phyloP scores from a whole-genome alignment of 2,113 vertebrate species.

The Beaufortia kweichowensis region DNA sequence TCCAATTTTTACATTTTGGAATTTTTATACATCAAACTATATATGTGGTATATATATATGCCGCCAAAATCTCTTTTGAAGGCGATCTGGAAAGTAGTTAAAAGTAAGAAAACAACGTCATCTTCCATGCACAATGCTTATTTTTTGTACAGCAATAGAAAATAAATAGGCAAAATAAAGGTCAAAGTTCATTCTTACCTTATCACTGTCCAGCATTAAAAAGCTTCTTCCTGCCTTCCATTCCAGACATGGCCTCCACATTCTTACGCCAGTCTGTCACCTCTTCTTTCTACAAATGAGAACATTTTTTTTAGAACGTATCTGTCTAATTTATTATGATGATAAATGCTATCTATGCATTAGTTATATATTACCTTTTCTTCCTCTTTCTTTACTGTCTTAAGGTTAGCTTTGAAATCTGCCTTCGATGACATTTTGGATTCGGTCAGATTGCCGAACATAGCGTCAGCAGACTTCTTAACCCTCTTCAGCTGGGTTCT shows the following conservation, averaged over 20 bases:
- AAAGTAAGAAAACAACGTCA: not conserved
- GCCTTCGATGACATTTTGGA: constrained; percentile 68
- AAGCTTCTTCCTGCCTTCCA: constrained; percentile 72
- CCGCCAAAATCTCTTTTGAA: not conserved
- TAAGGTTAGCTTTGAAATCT: constrained; percentile 77
- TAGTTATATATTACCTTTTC: constrained; percentile 70
- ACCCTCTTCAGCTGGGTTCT: constrained; percentile 75
- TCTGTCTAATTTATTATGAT: not conserved
- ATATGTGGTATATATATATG: not conserved
- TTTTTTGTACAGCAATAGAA: not conserved
- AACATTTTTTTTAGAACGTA: not conserved
- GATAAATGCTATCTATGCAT: not conserved
- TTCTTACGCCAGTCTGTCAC: constrained; percentile 72
- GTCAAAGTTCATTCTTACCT: not conserved
- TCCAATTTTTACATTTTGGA: not conserved
- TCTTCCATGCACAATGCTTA: not conserved
- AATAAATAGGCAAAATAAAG: not conserved
- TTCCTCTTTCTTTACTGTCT: constrained; percentile 80
- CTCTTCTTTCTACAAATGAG: constrained; percentile 60
- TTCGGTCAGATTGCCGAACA: constrained; percentile 70
- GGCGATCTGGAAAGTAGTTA: not conserved
- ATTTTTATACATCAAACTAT: not conserved
- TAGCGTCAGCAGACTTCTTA: constrained; percentile 74
- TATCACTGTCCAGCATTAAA: constrained; percentile 60
- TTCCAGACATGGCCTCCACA: constrained; percentile 70